phyloP scores from a whole-genome alignment of 2,797 vertebrate species.

The Luscinia luscinia region DNA sequence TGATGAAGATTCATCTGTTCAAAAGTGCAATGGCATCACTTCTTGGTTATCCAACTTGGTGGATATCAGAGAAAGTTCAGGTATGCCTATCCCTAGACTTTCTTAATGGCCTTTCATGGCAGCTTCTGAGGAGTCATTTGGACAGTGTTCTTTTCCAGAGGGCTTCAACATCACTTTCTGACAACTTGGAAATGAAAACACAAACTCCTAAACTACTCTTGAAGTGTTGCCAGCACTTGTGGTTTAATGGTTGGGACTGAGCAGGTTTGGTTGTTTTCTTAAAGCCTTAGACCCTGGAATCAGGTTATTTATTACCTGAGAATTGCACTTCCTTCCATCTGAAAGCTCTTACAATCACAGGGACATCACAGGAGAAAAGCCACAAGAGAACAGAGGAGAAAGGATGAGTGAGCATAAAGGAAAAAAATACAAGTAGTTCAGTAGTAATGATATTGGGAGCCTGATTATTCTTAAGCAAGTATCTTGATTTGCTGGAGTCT shows the following conservation, averaged over 20 bases:
- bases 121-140: background rate
- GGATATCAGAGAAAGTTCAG: background rate
- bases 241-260: background rate
- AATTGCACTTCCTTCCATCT: background rate
- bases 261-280: background rate
- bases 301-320: background rate
- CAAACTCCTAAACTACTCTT: background rate
- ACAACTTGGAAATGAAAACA: background rate
- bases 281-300: background rate
- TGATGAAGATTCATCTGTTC: background rate
- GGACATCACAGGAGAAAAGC: background rate
- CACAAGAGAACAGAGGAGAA: background rate
- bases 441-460: background rate
- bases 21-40: background rate
- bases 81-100: background rate
- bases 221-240: background rate
- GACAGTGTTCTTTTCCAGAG: background rate
- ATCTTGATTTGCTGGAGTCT: background rate
- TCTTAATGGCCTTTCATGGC: background rate
- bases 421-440: background rate
- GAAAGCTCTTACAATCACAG: background rate
- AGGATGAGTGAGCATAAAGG: background rate
- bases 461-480: background rate
- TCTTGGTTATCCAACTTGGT: background rate
- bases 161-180: background rate